Evolutionary conservation across 2,113 vertebrate genomes (phyloP).

Genomic region (Oryzias woworae): DNA sequence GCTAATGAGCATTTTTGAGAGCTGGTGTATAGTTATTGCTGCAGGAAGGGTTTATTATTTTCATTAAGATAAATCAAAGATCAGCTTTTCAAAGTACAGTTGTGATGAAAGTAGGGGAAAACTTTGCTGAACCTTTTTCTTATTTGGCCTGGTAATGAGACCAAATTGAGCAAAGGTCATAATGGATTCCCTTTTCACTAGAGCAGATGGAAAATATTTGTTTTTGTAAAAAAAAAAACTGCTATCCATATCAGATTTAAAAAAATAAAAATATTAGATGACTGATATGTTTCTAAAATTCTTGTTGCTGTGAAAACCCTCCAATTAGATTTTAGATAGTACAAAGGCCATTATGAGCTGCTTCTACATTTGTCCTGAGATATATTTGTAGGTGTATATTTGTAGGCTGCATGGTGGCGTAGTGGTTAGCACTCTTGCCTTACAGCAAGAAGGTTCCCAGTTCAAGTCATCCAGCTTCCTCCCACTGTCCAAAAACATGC

Average conservation of each 20-base stretch:
- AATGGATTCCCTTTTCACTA: conserved; percentile 1
- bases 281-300: conserved; percentile 3
- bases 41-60: no score
- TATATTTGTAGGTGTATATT: no score
- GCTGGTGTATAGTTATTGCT: no score
- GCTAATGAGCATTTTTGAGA: not conserved
- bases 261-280: conserved; percentile 1
- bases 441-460: no score
- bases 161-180: conserved; percentile 8
- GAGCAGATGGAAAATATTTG: not conserved
- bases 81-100: no score
- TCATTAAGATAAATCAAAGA: no score
- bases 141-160: conserved; percentile 11
- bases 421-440: no score
- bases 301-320: conserved; percentile 45
- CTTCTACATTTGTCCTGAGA: no score
- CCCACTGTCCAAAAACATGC: no score
- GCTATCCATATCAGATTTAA: not conserved
- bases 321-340: conserved; percentile 25
- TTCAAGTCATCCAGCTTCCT: no score
- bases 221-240: not conserved
- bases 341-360: not conserved
- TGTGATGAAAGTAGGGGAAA: not conserved
- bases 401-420: no score
- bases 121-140: conserved; percentile 8